Percentiles rank a stretch among this genome's conserved stretches.
These are phyloP conservation scores for Galleria mellonella DNA, from an alignment of 1,140 invertebrate species.

Conservation along the genomic window DNA sequence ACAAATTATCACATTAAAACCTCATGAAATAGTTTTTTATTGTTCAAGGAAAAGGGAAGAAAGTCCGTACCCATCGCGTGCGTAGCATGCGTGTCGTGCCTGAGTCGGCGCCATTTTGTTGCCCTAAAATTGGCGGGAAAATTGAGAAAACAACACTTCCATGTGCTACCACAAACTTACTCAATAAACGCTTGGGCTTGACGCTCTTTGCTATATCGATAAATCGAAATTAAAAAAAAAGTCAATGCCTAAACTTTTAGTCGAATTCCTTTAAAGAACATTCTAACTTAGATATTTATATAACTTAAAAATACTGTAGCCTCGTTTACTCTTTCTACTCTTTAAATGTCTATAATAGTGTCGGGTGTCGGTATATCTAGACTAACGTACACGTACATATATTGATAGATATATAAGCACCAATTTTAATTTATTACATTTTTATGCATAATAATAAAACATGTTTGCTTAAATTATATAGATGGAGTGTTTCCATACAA, in stretches of 20 bases:
- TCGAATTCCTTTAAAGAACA: too few species aligned
- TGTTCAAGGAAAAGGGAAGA: slow-evolving; percentile 11
- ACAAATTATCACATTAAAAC: slow-evolving; percentile 6
- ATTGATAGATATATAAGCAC: too few species aligned
- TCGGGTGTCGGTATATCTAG: too few species aligned
- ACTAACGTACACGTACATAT: too few species aligned
- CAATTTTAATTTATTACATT: too few species aligned
- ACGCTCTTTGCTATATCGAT: not conserved
- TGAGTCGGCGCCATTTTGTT: slow-evolving; percentile 54
- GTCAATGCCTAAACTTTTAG: not conserved
- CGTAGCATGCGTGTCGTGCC: slow-evolving; percentile 43
- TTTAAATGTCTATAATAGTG: too few species aligned
- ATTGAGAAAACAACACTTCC: slow-evolving; percentile 64
- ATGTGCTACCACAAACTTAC: slow-evolving; percentile 17
- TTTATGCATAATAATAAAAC: too few species aligned
- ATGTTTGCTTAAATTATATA: too few species aligned
- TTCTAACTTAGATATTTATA: not conserved
- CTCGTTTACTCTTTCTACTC: too few species aligned
- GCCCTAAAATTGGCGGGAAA: slow-evolving; percentile 60
- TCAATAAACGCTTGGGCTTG: slow-evolving; percentile 18
- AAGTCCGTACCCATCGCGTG: slow-evolving; percentile 33
- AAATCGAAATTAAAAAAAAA: slow-evolving; percentile 12
- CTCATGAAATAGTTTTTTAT: slow-evolving; percentile 17
- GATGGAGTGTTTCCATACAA: too few species aligned
- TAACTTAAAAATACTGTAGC: too few species aligned